Conservation (phyloP, 2,113 vertebrate species). For the Tachysurus vachellii region DNA sequence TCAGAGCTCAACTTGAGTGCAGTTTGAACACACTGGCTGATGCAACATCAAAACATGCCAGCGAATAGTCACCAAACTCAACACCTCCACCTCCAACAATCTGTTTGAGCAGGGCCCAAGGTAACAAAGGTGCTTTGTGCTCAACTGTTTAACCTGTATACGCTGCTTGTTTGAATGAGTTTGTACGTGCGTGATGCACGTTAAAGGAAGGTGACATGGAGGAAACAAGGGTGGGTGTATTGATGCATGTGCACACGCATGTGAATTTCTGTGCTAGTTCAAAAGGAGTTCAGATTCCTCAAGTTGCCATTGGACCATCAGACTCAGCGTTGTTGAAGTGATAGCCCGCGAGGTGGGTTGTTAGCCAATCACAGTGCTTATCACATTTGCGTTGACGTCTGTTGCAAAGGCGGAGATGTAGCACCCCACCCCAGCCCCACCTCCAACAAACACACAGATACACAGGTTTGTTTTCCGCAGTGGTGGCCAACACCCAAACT, state of each 20-base stretch:
- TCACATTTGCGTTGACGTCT: conserved; percentile 42
- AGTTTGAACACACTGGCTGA: background rate
- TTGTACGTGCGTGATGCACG: conserved; percentile 30
- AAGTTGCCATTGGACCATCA: conserved; percentile 19
- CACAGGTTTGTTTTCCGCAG: conserved; percentile 36
- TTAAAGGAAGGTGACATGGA: conserved; percentile 46
- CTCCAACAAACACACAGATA: conserved; percentile 25
- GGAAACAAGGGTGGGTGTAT: conserved; percentile 24
- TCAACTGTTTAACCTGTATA: conserved; percentile 34
- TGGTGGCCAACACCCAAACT: conserved; percentile 39
- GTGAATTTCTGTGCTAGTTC: conserved; percentile 18
- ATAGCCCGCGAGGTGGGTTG: background rate
- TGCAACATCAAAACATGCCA: conserved; percentile 29
- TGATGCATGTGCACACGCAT: conserved; percentile 26
- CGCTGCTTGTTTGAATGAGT: conserved; percentile 26
- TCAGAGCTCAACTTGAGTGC: background rate
- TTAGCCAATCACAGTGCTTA: conserved; percentile 41
- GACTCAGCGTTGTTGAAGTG: background rate
- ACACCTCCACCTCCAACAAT: conserved; percentile 17
- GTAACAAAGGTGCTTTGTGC: conserved; percentile 43
- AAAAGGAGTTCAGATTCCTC: conserved; percentile 14
- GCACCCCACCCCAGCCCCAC: background rate
- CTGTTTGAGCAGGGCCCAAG: conserved; percentile 27
- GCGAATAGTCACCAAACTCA: background rate
- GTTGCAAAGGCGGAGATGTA: conserved; percentile 48